Conservation (phyloP, 2,113 vertebrate genomes). For the Cygnus atratus region DNA sequence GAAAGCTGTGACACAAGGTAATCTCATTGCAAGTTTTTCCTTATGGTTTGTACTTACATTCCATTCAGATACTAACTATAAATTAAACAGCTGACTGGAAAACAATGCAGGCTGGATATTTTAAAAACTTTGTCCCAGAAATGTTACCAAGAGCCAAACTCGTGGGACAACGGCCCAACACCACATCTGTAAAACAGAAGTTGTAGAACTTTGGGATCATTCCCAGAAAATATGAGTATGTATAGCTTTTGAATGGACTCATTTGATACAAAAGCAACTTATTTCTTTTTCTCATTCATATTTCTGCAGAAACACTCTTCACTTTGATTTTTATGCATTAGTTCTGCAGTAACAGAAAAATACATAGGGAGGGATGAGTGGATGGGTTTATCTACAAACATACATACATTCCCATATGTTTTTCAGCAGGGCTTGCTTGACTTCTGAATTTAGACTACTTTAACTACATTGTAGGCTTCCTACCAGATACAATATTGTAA, state of each 20-base stretch:
- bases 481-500: background rate
- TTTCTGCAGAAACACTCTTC: background rate
- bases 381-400: accelerated
- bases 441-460: background rate
- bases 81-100: background rate
- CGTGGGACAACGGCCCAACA: background rate
- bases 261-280: background rate
- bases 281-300: background rate
- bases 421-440: background rate
- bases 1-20: background rate
- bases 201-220: background rate
- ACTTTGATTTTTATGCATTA: background rate
- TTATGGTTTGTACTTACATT: background rate
- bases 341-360: background rate
- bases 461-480: background rate
- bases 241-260: background rate
- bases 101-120: background rate
- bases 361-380: too few relatives aligned
- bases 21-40: background rate
- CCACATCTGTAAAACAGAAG: background rate
- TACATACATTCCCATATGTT: accelerated
- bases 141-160: background rate
- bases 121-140: background rate
- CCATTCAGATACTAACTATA: background rate
- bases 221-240: background rate